phyloP scores from a whole-genome alignment of 2,888 invertebrate species.

The Brachyptera putata region DNA sequence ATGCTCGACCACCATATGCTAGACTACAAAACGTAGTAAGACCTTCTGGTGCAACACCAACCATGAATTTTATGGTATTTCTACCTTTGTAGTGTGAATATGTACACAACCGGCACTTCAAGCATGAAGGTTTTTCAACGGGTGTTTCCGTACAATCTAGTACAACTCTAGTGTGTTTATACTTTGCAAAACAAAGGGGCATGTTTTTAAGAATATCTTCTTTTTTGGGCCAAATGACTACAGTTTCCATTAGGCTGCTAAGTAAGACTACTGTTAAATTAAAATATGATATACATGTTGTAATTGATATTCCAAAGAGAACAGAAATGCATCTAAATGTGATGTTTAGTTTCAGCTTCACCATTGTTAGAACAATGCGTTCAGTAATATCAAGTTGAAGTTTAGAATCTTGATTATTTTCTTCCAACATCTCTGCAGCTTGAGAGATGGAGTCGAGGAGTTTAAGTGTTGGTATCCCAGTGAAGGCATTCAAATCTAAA shows the following conservation, averaged over 20 bases:
- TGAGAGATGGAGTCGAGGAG: neutral
- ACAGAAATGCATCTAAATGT: neutral
- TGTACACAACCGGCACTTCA: slow-evolving; percentile 34
- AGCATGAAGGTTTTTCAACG: slow-evolving; percentile 34
- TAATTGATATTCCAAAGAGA: neutral
- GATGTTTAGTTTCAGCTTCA: neutral
- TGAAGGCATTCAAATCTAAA: slow-evolving; percentile 1
- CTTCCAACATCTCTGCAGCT: neutral
- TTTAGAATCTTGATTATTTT: neutral
- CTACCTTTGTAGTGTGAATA: slow-evolving; percentile 36
- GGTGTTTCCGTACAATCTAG: slow-evolving; percentile 38
- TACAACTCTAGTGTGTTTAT: slow-evolving; percentile 33
- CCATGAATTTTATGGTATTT: too few relatives aligned
- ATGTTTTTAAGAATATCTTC: slow-evolving; percentile 35
- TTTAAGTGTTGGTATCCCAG: neutral
- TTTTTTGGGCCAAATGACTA: slow-evolving; percentile 31
- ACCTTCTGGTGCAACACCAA: too few relatives aligned
- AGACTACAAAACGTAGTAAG: too few relatives aligned
- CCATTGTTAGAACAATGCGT: neutral
- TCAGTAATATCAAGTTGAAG: neutral
- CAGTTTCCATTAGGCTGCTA: slow-evolving; percentile 21
- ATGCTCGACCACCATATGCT: too few relatives aligned
- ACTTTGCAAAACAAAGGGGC: slow-evolving; percentile 36
- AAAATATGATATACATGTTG: neutral
- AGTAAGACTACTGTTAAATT: slow-evolving; percentile 18